Evolutionary conservation across 2,797 vertebrate species (phyloP).

Genomic region (Crenichthys baileyi): DNA sequence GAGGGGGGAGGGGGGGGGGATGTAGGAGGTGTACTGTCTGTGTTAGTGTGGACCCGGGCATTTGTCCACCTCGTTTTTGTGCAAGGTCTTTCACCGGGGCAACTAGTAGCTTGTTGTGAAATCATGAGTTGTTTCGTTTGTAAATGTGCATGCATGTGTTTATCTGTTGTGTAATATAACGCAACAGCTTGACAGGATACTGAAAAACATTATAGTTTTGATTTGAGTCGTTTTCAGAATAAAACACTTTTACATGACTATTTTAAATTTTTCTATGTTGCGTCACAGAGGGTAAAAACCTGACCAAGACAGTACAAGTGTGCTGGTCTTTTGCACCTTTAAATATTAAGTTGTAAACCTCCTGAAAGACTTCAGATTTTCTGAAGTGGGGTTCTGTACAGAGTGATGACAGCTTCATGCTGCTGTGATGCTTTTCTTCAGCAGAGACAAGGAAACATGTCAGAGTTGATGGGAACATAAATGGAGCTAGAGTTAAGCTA

Average conservation of each 20-base stretch:
- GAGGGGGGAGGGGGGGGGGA: not conserved
- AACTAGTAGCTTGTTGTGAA: slow-evolving; percentile 50
- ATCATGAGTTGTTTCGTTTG: slow-evolving; percentile 24
- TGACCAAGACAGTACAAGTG: not conserved
- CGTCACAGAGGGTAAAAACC: not conserved
- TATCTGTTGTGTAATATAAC: slow-evolving; percentile 21
- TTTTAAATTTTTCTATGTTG: slow-evolving; percentile 5
- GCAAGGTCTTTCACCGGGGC: slow-evolving; percentile 45
- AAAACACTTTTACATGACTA: not conserved
- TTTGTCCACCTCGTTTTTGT: slow-evolving; percentile 44
- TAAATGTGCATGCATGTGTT: slow-evolving; percentile 1
- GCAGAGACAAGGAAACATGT: too few species aligned
- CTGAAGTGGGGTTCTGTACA: not conserved
- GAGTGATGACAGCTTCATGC: too few species aligned
- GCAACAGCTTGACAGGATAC: not conserved
- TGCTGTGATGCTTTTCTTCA: too few species aligned
- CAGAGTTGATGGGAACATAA: too few species aligned
- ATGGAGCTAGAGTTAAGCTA: too few species aligned
- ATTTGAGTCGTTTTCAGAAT: not conserved
- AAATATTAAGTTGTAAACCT: not conserved
- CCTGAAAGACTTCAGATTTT: not conserved
- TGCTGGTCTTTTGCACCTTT: not conserved
- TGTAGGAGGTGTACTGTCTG: not conserved
- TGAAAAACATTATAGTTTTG: not conserved
- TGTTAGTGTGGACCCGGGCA: slow-evolving; percentile 30